Conservation (phyloP, 2,797 vertebrate genomes). For the Apogon talboti region DNA sequence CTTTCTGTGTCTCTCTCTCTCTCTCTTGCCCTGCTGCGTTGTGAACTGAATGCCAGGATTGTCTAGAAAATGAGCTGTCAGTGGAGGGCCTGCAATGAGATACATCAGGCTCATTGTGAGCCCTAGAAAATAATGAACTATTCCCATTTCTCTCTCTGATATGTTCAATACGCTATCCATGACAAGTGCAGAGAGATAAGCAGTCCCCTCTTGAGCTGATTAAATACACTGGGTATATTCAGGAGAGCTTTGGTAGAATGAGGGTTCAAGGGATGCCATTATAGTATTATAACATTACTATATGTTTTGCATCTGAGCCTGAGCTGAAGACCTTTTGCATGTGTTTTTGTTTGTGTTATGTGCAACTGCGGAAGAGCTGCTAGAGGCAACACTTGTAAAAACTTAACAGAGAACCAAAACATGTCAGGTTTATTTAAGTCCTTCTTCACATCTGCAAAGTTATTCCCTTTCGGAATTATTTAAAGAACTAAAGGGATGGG, state of each 20-base stretch:
- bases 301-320: conserved; percentile 56
- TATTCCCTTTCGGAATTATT: conserved; percentile 44
- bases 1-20: conserved; percentile 12
- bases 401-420: conserved; percentile 51
- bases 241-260: conserved; percentile 65
- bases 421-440: conserved; percentile 45
- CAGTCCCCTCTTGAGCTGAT: conserved; percentile 81
- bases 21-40: conserved; percentile 56
- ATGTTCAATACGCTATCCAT: conserved; percentile 83
- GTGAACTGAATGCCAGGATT: conserved; percentile 82
- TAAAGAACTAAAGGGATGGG: conserved; percentile 18
- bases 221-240: conserved; percentile 76
- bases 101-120: conserved; percentile 84
- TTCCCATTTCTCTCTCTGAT: conserved; percentile 80
- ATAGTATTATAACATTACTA: conserved; percentile 55
- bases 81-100: conserved; percentile 80
- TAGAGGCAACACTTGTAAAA: conserved; percentile 44
- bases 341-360: conserved; percentile 29
- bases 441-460: conserved; percentile 36
- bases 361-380: conserved; percentile 37
- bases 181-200: conserved; percentile 83
- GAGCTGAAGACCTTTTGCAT: conserved; percentile 40
- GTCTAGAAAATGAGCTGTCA: conserved; percentile 87
- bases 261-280: conserved; percentile 64
- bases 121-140: conserved; percentile 85